Evolutionary conservation across 2,797 vertebrate species (phyloP).

Genomic region (Lepus oiostolus): DNA sequence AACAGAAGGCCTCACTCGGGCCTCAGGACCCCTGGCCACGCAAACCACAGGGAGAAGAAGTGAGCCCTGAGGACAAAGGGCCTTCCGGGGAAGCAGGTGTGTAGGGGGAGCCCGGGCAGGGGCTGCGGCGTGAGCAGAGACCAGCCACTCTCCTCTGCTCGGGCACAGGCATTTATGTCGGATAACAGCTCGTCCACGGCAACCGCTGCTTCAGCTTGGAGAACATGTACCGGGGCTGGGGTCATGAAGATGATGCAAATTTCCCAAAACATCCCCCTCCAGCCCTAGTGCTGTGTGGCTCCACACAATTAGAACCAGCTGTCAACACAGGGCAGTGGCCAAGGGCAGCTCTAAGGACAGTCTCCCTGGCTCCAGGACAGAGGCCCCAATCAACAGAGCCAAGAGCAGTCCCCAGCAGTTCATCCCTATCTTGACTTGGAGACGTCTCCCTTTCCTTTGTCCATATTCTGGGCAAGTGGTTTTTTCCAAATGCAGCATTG

Average conservation of each 20-base stretch:
- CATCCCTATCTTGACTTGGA: background rate
- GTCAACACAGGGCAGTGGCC: constrained; percentile 29
- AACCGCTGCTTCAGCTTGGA: constrained; percentile 58
- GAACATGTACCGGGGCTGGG: constrained; percentile 65
- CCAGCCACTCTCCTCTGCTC: background rate
- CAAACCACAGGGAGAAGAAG: background rate
- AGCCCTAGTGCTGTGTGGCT: background rate
- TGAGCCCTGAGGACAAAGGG: background rate
- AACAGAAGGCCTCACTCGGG: background rate
- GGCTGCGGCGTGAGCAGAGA: background rate
- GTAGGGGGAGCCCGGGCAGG: background rate
- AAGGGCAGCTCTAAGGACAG: background rate
- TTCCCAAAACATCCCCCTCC: constrained; percentile 67
- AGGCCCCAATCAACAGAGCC: background rate
- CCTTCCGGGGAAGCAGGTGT: too few species aligned
- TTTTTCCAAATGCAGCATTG: constrained; percentile 35
- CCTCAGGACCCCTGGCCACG: background rate
- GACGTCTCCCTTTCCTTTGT: constrained; percentile 6
- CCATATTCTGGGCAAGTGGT: constrained; percentile 5
- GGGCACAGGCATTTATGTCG: constrained; percentile 4
- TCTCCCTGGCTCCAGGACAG: background rate
- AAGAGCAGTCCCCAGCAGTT: background rate
- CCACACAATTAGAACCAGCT: constrained; percentile 79
- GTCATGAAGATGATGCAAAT: constrained; percentile 69
- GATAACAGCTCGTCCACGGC: constrained; percentile 13